Evolutionary conservation across 2,888 invertebrate genomes (phyloP), one percentile per base, ranked within the genome.

Genomic region (Eurytoma californica): DNA sequence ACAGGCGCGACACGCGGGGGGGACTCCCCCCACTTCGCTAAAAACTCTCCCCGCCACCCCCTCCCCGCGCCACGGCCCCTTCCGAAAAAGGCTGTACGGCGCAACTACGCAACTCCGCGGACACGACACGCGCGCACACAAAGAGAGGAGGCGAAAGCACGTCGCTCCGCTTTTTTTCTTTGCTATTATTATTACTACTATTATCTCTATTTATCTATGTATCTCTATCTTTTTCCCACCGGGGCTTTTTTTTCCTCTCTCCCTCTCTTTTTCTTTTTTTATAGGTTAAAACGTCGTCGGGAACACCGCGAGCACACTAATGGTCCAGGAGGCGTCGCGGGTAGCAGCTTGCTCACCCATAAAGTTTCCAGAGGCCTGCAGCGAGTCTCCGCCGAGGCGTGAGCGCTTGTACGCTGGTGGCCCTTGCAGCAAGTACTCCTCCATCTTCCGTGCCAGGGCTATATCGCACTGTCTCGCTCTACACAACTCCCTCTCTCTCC

Each of bases 391-490:
- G 3, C 70, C 67, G 74, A 75, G 79, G 70, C 79, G 70, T 24
- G 65, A 49, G 5, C 79, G 79, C 58, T 81, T 81, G 60, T 81
- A 81, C 49, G 74, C 77, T 66, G 80, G 80, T 24, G 77, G 80
- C 80, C 63, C 16, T n/a, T 80, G 80, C 57, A 68, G 75, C 65
- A 80, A 18, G 53, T 81, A 81, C 18, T 81, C 81, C 72, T 81
- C 81, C 81, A 81, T 81, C 47, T 67, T 76, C n/a, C 63, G 63
- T 20, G 39, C 53, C 20, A 18, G 49, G 39, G 24, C 63, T 51
- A n/a, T 30, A 13, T 49, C 20, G 3, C 69, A 2, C 58, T 14
- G n/a, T 47, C 65, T 14, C 24, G 5, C 30, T 65, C 24, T 49
- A 39, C n/a, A 47, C 39, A 55, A 24, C 60, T 67, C n/a, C 20